Evolutionary conservation across 2,888 invertebrate genomes (phyloP).

Genomic region (Drosophila recens): DNA sequence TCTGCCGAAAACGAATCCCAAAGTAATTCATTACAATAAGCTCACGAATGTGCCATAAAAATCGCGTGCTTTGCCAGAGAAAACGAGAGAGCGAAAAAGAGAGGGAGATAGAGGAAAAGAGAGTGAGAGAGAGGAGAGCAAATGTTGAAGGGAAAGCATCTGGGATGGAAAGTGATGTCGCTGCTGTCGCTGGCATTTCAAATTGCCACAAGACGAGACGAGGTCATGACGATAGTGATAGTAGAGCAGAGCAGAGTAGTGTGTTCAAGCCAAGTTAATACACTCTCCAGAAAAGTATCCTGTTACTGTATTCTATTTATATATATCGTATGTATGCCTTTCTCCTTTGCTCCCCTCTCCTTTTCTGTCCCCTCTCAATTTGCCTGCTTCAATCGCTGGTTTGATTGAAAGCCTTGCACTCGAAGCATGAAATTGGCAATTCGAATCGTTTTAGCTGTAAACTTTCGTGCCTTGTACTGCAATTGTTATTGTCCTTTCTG

Average conservation of each 20-base stretch:
- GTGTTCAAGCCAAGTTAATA: conserved; percentile 40
- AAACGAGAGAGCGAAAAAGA: background rate
- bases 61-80: conserved; percentile 61
- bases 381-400: conserved; percentile 29
- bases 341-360: background rate
- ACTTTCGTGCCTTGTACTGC: conserved; percentile 61
- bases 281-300: conserved; percentile 40
- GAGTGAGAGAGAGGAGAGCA: background rate
- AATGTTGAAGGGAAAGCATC: conserved; percentile 22
- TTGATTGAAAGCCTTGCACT: conserved; percentile 72
- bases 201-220: conserved; percentile 53
- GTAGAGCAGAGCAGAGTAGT: background rate
- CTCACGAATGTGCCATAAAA: conserved; percentile 84
- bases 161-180: conserved; percentile 52
- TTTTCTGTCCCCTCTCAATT: background rate
- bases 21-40: conserved; percentile 84
- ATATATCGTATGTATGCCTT: background rate
- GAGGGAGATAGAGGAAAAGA: background rate
- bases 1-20: conserved; percentile 28
- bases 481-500: conserved; percentile 38
- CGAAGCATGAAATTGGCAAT: conserved; percentile 81
- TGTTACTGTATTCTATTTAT: conserved; percentile 41
- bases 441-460: conserved; percentile 79
- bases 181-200: conserved; percentile 41
- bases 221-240: conserved; percentile 17